These are phyloP conservation scores for Orgyia antiqua DNA, from an alignment of 2,888 invertebrate genomes.

Conservation along the genomic window DNA sequence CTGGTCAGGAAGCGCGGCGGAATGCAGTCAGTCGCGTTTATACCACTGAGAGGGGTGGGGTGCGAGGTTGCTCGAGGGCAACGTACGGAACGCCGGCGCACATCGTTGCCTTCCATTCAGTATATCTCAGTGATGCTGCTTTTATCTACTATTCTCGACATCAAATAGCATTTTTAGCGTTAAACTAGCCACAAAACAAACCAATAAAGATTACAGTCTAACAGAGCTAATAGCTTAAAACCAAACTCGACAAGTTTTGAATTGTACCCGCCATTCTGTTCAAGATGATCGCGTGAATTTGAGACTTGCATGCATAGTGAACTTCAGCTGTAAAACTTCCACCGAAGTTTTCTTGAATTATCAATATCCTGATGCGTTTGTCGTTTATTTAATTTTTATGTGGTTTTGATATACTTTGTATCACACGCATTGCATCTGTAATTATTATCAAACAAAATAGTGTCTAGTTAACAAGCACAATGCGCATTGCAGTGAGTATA, in stretches of 20 bases:
- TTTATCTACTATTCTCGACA: slow-evolving; percentile 51
- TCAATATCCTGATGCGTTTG: slow-evolving; percentile 11
- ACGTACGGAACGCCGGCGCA: slow-evolving; percentile 69
- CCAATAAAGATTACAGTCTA: slow-evolving; percentile 15
- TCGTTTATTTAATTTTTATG: too few relatives aligned
- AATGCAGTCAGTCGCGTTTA: slow-evolving; percentile 78
- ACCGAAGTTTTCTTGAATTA: slow-evolving; percentile 12
- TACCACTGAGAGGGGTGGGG: slow-evolving; percentile 39
- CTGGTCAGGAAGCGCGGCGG: slow-evolving; percentile 76
- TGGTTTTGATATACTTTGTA: too few relatives aligned
- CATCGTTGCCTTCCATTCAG: slow-evolving; percentile 60
- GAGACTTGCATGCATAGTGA: slow-evolving; percentile 19
- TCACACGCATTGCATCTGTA: too few relatives aligned
- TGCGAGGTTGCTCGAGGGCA: slow-evolving; percentile 53
- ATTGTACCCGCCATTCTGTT: slow-evolving; percentile 27
- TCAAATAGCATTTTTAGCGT: slow-evolving; percentile 12
- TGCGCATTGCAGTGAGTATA: slow-evolving; percentile 16
- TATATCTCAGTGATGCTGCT: slow-evolving; percentile 51
- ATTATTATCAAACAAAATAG: too few relatives aligned
- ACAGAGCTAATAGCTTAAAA: slow-evolving; percentile 21
- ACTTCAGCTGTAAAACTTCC: slow-evolving; percentile 19
- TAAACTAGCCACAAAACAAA: slow-evolving; percentile 9
- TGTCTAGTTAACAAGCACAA: slow-evolving; percentile 17
- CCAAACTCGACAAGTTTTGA: slow-evolving; percentile 21
- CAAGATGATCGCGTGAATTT: slow-evolving; percentile 17